phyloP scores from a whole-genome alignment of 2,797 vertebrate genomes.

The Pelochelys cantorii region DNA sequence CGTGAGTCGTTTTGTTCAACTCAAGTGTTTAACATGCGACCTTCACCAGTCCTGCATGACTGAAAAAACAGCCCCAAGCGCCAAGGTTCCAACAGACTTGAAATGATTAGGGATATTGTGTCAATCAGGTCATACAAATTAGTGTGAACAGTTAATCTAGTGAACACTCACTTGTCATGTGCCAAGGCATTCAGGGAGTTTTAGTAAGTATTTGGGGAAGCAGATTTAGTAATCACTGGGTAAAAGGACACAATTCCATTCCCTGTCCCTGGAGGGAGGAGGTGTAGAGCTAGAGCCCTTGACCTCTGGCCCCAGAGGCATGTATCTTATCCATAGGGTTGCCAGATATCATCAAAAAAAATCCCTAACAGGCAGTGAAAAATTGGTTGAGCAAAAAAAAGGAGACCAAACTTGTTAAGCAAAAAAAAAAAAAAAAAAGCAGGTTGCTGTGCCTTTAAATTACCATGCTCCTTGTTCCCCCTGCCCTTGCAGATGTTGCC shows the following conservation, averaged over 20 bases:
- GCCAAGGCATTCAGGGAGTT: neutral
- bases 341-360: too few species aligned
- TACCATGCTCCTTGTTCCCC: too few species aligned
- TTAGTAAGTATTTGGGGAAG: neutral
- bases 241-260: neutral
- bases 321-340: too few species aligned
- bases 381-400: too few species aligned
- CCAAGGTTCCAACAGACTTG: neutral
- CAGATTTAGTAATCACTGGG: neutral
- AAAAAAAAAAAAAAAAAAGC: too few species aligned
- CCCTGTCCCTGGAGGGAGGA: neutral
- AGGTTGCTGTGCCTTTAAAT: too few species aligned
- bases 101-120: neutral
- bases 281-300: too few species aligned
- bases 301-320: too few species aligned
- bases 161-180: neutral
- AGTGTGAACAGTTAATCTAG: slow-evolving; percentile 9
- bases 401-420: too few species aligned
- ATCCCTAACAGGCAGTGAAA: too few species aligned
- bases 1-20: neutral
- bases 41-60: neutral
- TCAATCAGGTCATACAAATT: slow-evolving; percentile 15
- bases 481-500: too few species aligned
- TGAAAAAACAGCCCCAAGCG: slow-evolving; percentile 31
- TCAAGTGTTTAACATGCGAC: slow-evolving; percentile 26